Evolutionary conservation across 2,888 invertebrate species (phyloP), one percentile per base, ranked within the genome.

Genomic region (Dryocosmus kuriphilus): DNA sequence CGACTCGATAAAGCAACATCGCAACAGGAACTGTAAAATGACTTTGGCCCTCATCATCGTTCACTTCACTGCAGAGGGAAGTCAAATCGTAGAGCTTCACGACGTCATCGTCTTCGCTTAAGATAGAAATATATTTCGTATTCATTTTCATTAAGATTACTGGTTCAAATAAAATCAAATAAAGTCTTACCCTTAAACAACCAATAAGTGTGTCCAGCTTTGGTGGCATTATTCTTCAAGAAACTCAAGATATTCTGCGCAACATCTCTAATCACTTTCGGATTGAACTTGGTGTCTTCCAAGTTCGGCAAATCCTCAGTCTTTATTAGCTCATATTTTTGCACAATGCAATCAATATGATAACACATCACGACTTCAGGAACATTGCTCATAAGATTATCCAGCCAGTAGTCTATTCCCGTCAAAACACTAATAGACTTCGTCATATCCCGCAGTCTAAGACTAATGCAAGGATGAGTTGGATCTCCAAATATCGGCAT

Each of bases 121-220:
- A 46, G n/a, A 30, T 71, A 60, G 32, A 61, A 74, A 74, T 16
- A 8, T 32, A 22, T 32, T 35, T 5, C 9, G 19, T 19, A 32
- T 30, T 41, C 6, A 8, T 32, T 27, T 61, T 16, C 6, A 61
- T 61, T 61, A 14, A 14, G 14, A 41, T 16, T 16, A 0, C 5
- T 16, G 16, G 41, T 22, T 11, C 19, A 75, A 62, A 35, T 60
- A 61, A 16, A 51, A 74, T 63, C n/a, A 55, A 61, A 22, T 0
- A 74, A 73, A 35, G 22, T 38, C 73, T 63, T 76, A 81, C 97
- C 98, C 93, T 98, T 98, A 86, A 98, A 98, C 51, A 99, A 91
- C 98, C 98, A 99, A 90, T 99, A 99, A 0, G 98, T 99, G 86
- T 98, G 98, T 0, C 98, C 98, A 14, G 98, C 97, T 92, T 98